Base-by-base conservation (phyloP, 2,888 invertebrate genomes). In the Rhamnusium bicolor region DNA sequence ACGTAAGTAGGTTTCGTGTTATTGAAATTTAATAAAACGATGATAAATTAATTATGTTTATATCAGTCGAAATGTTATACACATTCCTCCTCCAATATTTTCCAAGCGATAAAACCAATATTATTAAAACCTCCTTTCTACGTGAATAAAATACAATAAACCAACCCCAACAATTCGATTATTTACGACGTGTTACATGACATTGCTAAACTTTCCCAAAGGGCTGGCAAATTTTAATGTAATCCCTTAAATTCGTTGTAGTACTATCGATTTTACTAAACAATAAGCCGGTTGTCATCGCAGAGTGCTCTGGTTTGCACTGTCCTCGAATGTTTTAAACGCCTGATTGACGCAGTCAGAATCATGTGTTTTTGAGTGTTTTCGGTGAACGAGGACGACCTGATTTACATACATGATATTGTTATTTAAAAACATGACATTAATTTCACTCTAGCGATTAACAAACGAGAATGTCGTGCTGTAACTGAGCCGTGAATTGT, bases 241-340 rank as follows among this genome's bases (percentile, higher is more conserved):
- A 71, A 71, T 71, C 71, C 71, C 58, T 63, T 65, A 51, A 71
- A 51, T 66, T 56, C 66, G 46, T 47, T 49, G 69, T 47, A 32
- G 56, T 71, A 71, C 1, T 51, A 51, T 71, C 58, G 71, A 71
- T 71, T 66, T 49, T 58, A 47, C 10, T 53, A 66, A 69, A 74
- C 71, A 73, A 74, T 72, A 58, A 63, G 53, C 69, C 19, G 66
- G 60, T 67, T 72, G 74, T 74, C 71, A 72, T 68, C 69, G 69
- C 49, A 58, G 67, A 27, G 58, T 62, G 71, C 46, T 51, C 49
- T 71, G 67, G 67, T 54, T 53, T 69, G 54, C 70, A 62, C n/a
- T 32, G 61, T n/a, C 49, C 63, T 49, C 63, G 63, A 51, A 27
- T 14, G 49, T 49, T 62, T 62, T 62, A 49, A 63, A 58, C 47